Base-by-base conservation (phyloP, 2,888 invertebrate species). In the Tiphia femorata region DNA sequence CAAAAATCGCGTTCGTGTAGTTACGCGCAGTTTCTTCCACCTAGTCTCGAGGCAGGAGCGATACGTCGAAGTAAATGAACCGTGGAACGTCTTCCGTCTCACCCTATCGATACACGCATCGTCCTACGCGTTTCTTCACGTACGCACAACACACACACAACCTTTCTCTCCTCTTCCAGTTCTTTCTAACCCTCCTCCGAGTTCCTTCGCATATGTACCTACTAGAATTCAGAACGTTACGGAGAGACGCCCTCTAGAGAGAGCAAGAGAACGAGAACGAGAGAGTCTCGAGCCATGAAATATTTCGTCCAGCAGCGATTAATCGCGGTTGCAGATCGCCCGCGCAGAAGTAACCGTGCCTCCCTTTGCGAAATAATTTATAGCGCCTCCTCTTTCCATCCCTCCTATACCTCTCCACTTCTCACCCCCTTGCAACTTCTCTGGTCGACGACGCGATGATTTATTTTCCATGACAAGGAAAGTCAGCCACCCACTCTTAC, bases 221-320 rank as follows among this genome's bases (percentile, higher is more conserved):
- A n/a, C n/a, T n/a, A n/a, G n/a, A n/a, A n/a, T n/a, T n/a, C n/a
- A n/a, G n/a, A n/a, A n/a, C n/a, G n/a, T n/a, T n/a, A n/a, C n/a
- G n/a, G n/a, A n/a, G n/a, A n/a, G n/a, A n/a, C n/a, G n/a, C n/a
- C n/a, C n/a, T n/a, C n/a, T n/a, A n/a, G n/a, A n/a, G n/a, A n/a
- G n/a, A n/a, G n/a, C n/a, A n/a, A n/a, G n/a, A n/a, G n/a, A n/a
- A n/a, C n/a, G n/a, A n/a, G n/a, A n/a, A n/a, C n/a, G n/a, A n/a
- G n/a, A 35, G 1, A 16, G 14, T 35, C 35, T 3, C 17, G 57
- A 49, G 55, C 67, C 49, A 67, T 67, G 69, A 67, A 67, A 62
- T 70, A 70, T 70, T 70, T 70, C 70, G 60, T 50, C 54, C 64
- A 30, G 56, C 52, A 42, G 42, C 64, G 70, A 70, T 70, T 70